Evolutionary conservation across 37 sponge, comb jelly and placozoan species (phyloP).

Genomic region (Geodia barretti): DNA sequence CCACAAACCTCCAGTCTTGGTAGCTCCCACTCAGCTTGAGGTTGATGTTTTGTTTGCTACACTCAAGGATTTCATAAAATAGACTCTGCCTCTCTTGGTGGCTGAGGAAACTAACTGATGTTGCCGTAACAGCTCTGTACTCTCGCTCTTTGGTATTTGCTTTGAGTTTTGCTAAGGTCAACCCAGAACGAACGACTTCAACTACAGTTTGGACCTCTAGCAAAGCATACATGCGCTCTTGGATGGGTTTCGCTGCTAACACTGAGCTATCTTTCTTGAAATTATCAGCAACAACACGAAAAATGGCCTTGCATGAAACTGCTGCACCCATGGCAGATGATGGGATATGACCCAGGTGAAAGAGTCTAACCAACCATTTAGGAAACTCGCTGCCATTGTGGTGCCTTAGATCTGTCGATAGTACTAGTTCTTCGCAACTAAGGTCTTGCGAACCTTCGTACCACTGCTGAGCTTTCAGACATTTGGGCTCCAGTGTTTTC

Average conservation of each 20-base stretch:
- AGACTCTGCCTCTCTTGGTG: constrained; percentile 4
- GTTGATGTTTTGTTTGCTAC: background rate
- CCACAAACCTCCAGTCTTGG: constrained; percentile 25
- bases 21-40: background rate
- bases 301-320: constrained; percentile 1
- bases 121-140: background rate
- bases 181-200: constrained; percentile 3
- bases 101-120: background rate
- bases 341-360: constrained; percentile 19
- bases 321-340: constrained; percentile 5
- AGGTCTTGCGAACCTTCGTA: background rate
- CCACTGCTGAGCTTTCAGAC: background rate
- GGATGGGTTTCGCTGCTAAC: background rate
- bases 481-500: background rate
- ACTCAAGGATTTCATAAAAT: constrained; percentile 12
- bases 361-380: constrained; percentile 29
- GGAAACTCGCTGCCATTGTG: constrained; percentile 7
- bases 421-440: background rate
- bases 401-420: constrained; percentile 8
- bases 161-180: background rate
- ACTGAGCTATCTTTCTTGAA: background rate
- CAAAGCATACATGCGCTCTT: constrained; percentile 30
- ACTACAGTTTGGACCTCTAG: background rate
- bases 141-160: background rate
- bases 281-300: constrained; percentile 28